A percentile compares a stretch with the other conserved stretches of the same genome.
phyloP scores from a whole-genome alignment of 2,888 invertebrate genomes.

The Andrena chrysosceles region DNA sequence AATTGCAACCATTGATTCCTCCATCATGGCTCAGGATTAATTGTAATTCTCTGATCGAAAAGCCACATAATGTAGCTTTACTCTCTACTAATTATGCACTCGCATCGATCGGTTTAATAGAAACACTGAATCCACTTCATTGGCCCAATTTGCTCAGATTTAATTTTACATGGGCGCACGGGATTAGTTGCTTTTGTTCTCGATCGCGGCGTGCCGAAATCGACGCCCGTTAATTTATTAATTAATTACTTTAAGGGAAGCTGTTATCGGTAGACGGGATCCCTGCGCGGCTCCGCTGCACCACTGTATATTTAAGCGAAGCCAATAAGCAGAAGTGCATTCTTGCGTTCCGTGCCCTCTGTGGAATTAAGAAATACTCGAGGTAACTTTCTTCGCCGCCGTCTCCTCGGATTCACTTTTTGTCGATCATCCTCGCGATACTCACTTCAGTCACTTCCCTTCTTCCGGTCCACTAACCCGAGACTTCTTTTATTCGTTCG shows the following conservation, averaged over 20 bases:
- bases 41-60: not conserved
- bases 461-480: not conserved
- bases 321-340: conserved; percentile 42
- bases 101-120: not conserved
- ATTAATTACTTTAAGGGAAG: conserved; percentile 1
- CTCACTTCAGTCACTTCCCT: not conserved
- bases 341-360: conserved; percentile 1
- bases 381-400: not conserved
- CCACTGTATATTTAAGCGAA: conserved; percentile 16
- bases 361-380: conserved; percentile 30
- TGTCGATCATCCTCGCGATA: not conserved
- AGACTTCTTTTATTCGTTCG: not conserved
- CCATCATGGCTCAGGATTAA: too few species aligned
- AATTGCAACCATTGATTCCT: too few species aligned
- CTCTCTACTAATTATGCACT: not conserved
- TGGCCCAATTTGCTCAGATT: not conserved
- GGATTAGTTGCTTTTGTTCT: not conserved
- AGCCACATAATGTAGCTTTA: too few species aligned
- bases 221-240: not conserved
- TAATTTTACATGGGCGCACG: not conserved
- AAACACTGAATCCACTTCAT: not conserved
- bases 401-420: not conserved
- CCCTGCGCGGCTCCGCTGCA: not conserved
- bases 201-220: not conserved
- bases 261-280: not conserved